phyloP scores from a whole-genome alignment of 2,888 invertebrate species.

The Dynastes hyllus region DNA sequence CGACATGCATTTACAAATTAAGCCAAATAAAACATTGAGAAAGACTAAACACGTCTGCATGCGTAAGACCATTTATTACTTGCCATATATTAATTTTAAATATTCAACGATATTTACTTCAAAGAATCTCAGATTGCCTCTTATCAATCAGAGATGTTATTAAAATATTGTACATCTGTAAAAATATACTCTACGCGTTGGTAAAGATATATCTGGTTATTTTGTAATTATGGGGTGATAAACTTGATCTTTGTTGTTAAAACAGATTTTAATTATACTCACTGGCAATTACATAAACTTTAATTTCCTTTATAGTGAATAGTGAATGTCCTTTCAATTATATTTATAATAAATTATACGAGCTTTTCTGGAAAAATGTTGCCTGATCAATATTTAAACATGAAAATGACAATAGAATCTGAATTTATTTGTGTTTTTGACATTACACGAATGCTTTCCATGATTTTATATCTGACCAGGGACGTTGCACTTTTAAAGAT shows the following conservation, averaged over 20 bases:
- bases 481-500: conserved; percentile 18
- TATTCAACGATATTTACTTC: not conserved
- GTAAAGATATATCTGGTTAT: conserved; percentile 7
- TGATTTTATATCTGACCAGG: not conserved
- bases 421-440: not conserved
- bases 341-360: no score
- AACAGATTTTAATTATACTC: conserved; percentile 14
- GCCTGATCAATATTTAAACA: no score
- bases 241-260: not conserved
- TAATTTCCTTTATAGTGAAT: not conserved
- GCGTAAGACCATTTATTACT: not conserved
- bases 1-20: no score
- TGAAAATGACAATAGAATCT: no score
- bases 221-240: not conserved
- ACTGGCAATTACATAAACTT: not conserved
- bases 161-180: not conserved
- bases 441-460: not conserved
- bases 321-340: no score
- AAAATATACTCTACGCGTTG: conserved; percentile 16
- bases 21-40: no score
- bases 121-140: not conserved
- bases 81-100: not conserved
- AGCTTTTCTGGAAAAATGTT: no score
- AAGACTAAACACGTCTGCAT: not conserved
- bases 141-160: conserved; percentile 8